phyloP scores from a whole-genome alignment of 2,888 invertebrate species.

The Theretra japonica region DNA sequence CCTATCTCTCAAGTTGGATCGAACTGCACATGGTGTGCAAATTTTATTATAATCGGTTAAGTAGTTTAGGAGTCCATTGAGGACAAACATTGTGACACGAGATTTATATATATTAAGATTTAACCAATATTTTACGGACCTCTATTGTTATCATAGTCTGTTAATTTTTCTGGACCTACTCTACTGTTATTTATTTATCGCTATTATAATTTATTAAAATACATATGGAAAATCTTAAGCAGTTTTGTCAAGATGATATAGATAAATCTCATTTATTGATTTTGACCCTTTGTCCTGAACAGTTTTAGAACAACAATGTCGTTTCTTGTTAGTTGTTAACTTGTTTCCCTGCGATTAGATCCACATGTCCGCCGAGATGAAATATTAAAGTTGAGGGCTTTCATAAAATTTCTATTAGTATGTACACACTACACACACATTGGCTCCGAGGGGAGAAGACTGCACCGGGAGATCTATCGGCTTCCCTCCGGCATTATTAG shows the following conservation, averaged over 20 bases:
- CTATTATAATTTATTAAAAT: background rate
- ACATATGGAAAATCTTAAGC: background rate
- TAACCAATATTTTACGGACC: too few relatives aligned
- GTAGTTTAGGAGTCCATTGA: too few relatives aligned
- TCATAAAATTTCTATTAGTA: conserved; percentile 36
- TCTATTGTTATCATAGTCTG: too few relatives aligned
- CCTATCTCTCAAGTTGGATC: too few relatives aligned
- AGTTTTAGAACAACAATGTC: conserved; percentile 33
- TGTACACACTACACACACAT: conserved; percentile 34
- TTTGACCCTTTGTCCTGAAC: conserved; percentile 23
- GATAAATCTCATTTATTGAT: background rate
- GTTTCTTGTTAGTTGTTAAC: conserved; percentile 23
- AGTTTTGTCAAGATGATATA: background rate
- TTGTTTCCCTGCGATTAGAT: conserved; percentile 35
- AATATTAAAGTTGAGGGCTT: conserved; percentile 38
- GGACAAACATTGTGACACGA: too few relatives aligned
- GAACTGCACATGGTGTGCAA: too few relatives aligned
- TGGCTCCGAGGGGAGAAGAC: conserved; percentile 48
- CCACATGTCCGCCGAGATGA: conserved; percentile 34
- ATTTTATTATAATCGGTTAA: too few relatives aligned
- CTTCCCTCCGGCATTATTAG: conserved; percentile 71
- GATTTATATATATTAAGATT: too few relatives aligned
- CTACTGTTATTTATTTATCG: too few relatives aligned
- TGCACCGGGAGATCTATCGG: conserved; percentile 56
- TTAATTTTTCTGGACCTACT: too few relatives aligned